Base-by-base conservation (phyloP, 2,888 invertebrate genomes). In the Tetropium fuscum region DNA sequence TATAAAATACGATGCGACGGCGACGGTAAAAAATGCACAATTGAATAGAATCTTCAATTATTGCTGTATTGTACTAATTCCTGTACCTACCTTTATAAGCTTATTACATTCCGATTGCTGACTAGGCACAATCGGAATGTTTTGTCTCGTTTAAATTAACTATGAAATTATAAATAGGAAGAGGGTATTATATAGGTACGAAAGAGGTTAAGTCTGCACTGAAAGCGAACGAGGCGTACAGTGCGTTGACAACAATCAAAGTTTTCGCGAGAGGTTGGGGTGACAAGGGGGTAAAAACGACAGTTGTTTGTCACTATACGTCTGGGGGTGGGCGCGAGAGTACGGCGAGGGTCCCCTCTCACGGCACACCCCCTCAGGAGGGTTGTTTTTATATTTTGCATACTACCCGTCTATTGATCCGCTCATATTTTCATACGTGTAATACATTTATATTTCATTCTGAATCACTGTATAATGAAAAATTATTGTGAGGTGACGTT, bases 331-430 rank as follows among this genome's bases (percentile, higher is more conserved):
- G 63, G 65, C 60, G 64, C 60, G 63, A 58, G 66, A 63, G 64
- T 58, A 66, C 62, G 47, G 57, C 48, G 55, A 18, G 49, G 49
- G 49, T 49, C 25, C 62, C 51, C 59, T 53, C 63, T 51, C 60
- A 45, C 60, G 58, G 36, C 60, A 44, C 60, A 58, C 64, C 65
- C 63, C 64, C 64, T 64, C 66, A 64, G 64, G 71, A 73, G 76
- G 76, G 74, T 75, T 76, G 74, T 77, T 75, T 77, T 76, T 76
- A 75, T 78, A 78, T 77, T 77, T 76, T 74, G 75, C 75, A 74
- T 75, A 74, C 71, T n/a, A 63, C 71, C 68, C 74, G 70, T 70
- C 72, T 78, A 78, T 78, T 73, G 78, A 78, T 78, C 78, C 76
- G 73, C 70, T 74, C 74, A 74, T 74, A 76, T 76, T 76, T 77